phyloP scores from a whole-genome alignment of 1,140 invertebrate genomes.

The Heliconius congener region DNA sequence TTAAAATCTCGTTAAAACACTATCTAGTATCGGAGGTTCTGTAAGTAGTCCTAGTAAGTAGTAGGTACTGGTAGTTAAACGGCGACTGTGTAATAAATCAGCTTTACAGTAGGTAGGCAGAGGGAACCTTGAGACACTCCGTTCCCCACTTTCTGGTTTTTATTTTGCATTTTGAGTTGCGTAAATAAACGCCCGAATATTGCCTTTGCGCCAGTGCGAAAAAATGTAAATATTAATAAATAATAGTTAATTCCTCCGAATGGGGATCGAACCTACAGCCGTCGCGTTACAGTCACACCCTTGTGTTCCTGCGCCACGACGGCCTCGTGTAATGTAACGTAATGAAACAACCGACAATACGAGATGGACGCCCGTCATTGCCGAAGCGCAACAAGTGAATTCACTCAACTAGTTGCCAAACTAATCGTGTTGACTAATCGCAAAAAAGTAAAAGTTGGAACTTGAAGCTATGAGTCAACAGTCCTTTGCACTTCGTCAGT shows the following conservation, averaged over 20 bases:
- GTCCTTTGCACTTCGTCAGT: slow-evolving; percentile 19
- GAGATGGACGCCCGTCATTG: slow-evolving; percentile 51
- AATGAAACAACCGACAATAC: slow-evolving; percentile 51
- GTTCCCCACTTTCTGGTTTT: too few relatives aligned
- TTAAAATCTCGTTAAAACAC: slow-evolving; percentile 74
- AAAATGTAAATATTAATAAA: too few relatives aligned
- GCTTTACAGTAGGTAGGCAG: too few relatives aligned
- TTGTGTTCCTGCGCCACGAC: too few relatives aligned
- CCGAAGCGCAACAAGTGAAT: slow-evolving; percentile 64
- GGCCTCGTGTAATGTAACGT: slow-evolving; percentile 27
- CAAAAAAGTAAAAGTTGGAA: slow-evolving; percentile 25
- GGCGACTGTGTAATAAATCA: slow-evolving; percentile 40
- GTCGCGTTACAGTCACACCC: too few relatives aligned
- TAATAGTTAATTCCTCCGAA: too few relatives aligned
- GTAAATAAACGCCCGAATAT: too few relatives aligned
- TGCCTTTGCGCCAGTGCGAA: too few relatives aligned
- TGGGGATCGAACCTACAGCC: too few relatives aligned
- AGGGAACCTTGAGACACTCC: too few relatives aligned
- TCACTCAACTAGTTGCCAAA: slow-evolving; percentile 53
- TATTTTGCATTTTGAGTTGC: too few relatives aligned
- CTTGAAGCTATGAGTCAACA: slow-evolving; percentile 8
- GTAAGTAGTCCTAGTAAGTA: slow-evolving; percentile 37
- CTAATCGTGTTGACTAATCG: slow-evolving; percentile 40
- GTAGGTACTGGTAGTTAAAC: slow-evolving; percentile 46
- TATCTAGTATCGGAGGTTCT: slow-evolving; percentile 54